A percentile compares a stretch with the other conserved stretches of the same genome.
Evolutionary conservation across 2,888 invertebrate species (phyloP).

Genomic region (Branchellion lobata): DNA sequence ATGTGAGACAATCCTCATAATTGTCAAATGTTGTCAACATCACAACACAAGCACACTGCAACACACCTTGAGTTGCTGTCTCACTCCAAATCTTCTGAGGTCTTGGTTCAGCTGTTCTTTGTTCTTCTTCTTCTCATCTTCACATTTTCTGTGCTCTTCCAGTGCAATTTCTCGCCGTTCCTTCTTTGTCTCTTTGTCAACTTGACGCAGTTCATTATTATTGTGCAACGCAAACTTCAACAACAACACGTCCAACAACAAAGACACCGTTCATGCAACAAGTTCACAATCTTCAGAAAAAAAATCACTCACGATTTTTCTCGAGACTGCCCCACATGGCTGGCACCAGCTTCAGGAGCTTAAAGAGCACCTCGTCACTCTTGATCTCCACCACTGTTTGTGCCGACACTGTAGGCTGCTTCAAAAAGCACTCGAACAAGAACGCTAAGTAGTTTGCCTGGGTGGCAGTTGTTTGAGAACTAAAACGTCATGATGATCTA

Average conservation of each 20-base stretch:
- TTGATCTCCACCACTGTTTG: constrained; percentile 70
- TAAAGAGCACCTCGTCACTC: constrained; percentile 69
- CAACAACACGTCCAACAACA: neutral
- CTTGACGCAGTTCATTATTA: constrained; percentile 44
- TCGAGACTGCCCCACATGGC: constrained; percentile 58
- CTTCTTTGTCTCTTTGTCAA: constrained; percentile 57
- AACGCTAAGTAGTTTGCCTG: constrained; percentile 73
- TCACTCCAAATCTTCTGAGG: constrained; percentile 65
- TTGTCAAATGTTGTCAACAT: no score
- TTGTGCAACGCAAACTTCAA: neutral
- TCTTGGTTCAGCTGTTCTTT: constrained; percentile 57
- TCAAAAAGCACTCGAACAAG: constrained; percentile 75
- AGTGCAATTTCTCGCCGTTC: constrained; percentile 65
- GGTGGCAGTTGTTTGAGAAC: no score
- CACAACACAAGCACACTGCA: no score
- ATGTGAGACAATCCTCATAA: no score
- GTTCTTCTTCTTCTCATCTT: constrained; percentile 66
- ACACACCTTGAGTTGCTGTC: constrained; percentile 68
- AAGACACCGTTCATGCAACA: no score
- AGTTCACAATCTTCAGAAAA: no score
- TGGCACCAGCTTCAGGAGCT: constrained; percentile 69
- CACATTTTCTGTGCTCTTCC: constrained; percentile 62
- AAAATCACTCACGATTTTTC: constrained; percentile 36
- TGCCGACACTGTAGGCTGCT: constrained; percentile 59
- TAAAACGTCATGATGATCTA: no score